Evolutionary conservation across 2,888 invertebrate genomes (phyloP).

Genomic region (Helicoverpa assulta): DNA sequence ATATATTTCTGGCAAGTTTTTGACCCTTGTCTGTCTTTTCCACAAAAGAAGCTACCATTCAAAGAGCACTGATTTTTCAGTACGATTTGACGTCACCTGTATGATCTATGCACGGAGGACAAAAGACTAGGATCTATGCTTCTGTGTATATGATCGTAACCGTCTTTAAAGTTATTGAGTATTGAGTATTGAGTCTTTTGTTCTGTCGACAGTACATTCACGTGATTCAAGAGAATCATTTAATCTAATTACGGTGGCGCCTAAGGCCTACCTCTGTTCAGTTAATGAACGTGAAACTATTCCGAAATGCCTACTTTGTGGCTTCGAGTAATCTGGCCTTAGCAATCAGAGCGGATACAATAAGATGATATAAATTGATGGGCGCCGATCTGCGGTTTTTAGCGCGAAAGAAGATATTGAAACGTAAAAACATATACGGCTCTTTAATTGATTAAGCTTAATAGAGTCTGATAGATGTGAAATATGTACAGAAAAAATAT

Average conservation of each 20-base stretch:
- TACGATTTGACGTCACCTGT: too few species aligned
- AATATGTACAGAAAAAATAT: background rate
- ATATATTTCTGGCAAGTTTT: too few species aligned
- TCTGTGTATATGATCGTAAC: too few species aligned
- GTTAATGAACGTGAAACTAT: conserved; percentile 68
- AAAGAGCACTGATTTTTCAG: too few species aligned
- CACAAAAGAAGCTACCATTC: too few species aligned
- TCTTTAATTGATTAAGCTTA: conserved; percentile 24
- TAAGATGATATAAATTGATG: conserved; percentile 47
- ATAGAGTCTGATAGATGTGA: conserved; percentile 5
- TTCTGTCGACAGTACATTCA: conserved; percentile 30
- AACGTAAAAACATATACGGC: conserved; percentile 16
- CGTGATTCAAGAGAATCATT: conserved; percentile 66
- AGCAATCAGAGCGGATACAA: conserved; percentile 61
- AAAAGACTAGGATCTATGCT: too few species aligned
- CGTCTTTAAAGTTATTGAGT: too few species aligned
- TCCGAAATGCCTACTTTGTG: conserved; percentile 55
- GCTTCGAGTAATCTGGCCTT: conserved; percentile 28
- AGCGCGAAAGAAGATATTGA: conserved; percentile 24
- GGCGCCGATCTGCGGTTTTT: conserved; percentile 40
- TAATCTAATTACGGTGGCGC: conserved; percentile 73
- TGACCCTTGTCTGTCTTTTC: too few species aligned
- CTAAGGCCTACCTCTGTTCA: conserved; percentile 41
- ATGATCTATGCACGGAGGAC: too few species aligned
- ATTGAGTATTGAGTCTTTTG: too few species aligned